phyloP scores from a whole-genome alignment of 2,888 invertebrate species.

The Lycocerus yunnanus region DNA sequence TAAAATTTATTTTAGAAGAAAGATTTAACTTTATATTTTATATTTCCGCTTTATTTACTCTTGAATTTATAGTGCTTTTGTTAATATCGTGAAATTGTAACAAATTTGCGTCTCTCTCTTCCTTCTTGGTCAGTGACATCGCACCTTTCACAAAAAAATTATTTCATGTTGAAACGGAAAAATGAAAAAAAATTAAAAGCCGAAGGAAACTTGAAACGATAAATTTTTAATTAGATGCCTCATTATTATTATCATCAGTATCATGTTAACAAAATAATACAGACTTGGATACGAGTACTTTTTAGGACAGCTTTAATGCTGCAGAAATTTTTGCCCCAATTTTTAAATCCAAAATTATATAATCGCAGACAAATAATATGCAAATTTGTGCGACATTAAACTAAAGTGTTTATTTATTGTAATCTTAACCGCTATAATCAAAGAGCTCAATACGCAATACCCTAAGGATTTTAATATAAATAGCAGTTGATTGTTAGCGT shows the following conservation, averaged over 20 bases:
- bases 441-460: not conserved
- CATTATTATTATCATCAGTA: not conserved
- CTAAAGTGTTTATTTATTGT: conserved; percentile 1
- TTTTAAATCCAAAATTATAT: not conserved
- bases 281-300: not conserved
- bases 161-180: too few relatives aligned
- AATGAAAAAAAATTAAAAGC: too few relatives aligned
- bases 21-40: too few relatives aligned
- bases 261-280: too few relatives aligned
- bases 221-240: not conserved
- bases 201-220: not conserved
- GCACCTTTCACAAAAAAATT: too few relatives aligned
- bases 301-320: not conserved
- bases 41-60: too few relatives aligned
- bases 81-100: too few relatives aligned
- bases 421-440: not conserved
- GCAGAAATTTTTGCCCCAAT: not conserved
- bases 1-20: too few relatives aligned
- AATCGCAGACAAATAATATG: not conserved
- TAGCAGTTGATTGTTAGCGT: conserved; percentile 6
- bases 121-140: too few relatives aligned
- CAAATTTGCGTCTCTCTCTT: too few relatives aligned
- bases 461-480: conserved; percentile 9
- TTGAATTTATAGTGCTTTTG: too few relatives aligned
- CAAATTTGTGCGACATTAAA: not conserved